A percentile compares a stretch with the other conserved stretches of the same genome.
These are phyloP conservation scores for Echiichthys vipera DNA, from an alignment of 2,797 vertebrate species.

Conservation along the genomic window DNA sequence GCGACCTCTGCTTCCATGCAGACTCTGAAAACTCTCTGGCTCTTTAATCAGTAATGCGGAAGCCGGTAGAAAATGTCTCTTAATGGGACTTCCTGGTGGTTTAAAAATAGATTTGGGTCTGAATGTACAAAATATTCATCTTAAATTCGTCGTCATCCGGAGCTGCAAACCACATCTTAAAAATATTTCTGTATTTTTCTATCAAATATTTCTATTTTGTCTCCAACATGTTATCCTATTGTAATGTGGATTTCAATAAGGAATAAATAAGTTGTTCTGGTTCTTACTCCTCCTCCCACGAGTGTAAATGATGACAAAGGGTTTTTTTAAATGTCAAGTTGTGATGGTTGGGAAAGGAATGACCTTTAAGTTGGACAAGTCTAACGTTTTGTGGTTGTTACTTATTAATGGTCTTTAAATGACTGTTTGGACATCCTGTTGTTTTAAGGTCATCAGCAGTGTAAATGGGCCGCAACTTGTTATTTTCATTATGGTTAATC, in stretches of 20 bases:
- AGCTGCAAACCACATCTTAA: neutral
- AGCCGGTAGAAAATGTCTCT: neutral
- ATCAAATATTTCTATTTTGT: too few relatives aligned
- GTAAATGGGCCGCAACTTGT: neutral
- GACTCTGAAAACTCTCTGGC: neutral
- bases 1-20: conserved; percentile 3
- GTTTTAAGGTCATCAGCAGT: neutral
- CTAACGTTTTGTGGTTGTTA: neutral
- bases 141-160: neutral
- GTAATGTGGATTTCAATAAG: neutral
- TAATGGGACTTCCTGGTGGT: conserved; percentile 9
- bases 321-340: conserved; percentile 26
- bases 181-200: neutral
- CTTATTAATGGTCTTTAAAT: neutral
- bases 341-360: neutral
- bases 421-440: neutral
- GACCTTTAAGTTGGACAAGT: conserved; percentile 4
- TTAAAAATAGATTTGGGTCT: conserved; percentile 10
- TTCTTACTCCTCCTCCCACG: neutral
- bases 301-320: neutral
- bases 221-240: neutral
- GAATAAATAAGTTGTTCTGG: neutral
- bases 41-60: neutral
- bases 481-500: neutral
- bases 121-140: neutral